Base-by-base conservation (phyloP, 2,888 invertebrate genomes). In the Oxytorus armatus region DNA sequence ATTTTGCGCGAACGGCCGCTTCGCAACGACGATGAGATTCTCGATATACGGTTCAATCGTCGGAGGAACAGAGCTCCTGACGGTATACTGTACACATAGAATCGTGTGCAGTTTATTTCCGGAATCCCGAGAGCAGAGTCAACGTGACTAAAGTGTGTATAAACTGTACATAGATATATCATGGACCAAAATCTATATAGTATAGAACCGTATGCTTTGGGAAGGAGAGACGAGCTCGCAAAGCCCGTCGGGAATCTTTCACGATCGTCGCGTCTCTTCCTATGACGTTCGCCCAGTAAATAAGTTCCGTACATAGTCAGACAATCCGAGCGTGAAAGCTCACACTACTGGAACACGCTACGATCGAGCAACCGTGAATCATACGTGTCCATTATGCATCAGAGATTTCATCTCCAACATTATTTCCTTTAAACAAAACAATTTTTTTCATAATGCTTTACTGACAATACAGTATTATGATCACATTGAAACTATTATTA, bases 221-320 rank as follows among this genome's bases (percentile, higher is more conserved):
- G 7, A 49, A 49, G 49, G 8, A 8, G 49, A 21, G 29, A n/a
- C 29, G 14, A 14, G 29, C 33, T 49, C 10, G 29, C 65, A 65
- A 16, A 49, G 16, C 29, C 21, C 21, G 21, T 29, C 18, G n/a
- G 4, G 61, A 16, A 25, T 47, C 16, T 65, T 18, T 44, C 25
- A 25, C 11, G 14, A 16, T 49, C 16, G 33, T 29, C 4, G 11
- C 49, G 47, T 47, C 36, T 18, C 33, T 47, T 7, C 33, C 49
- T 49, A 21, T 10, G 29, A 14, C 23, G 39, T 51, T 36, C 14
- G 23, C n/a, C 14, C 39, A 3, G 14, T 51, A 36, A 39, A 11
- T 21, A 51, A 33, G 51, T 39, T n/a, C 49, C 51, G 11, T 51
- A 33, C 36, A 36, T 66, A 51, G 51, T 29, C 36, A 11, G 21